Conservation (phyloP, 2,888 invertebrate species). For the Chirona hameri region DNA sequence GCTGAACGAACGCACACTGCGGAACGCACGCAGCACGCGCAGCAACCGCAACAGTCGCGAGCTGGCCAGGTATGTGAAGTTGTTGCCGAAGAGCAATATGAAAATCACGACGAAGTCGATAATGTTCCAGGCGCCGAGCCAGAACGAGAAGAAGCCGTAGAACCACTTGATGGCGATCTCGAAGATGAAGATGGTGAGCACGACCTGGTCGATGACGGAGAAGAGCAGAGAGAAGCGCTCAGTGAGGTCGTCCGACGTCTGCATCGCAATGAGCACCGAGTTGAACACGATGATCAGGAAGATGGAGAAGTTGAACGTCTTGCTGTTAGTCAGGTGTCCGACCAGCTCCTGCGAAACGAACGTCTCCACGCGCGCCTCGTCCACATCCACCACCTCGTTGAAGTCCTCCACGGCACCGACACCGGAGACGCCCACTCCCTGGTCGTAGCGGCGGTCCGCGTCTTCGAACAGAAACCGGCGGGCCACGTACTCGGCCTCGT, state of each 20-base stretch:
- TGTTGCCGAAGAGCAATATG: constrained; percentile 40
- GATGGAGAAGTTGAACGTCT: constrained; percentile 40
- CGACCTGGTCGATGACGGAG: constrained; percentile 42
- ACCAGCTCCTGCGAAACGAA: constrained; percentile 12
- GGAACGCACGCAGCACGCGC: constrained; percentile 42
- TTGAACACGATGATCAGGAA: constrained; percentile 43
- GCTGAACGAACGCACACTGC: constrained; percentile 41
- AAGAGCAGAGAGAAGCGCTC: constrained; percentile 39
- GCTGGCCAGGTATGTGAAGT: constrained; percentile 38
- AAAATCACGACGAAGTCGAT: constrained; percentile 43
- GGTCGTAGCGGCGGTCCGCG: constrained; percentile 8
- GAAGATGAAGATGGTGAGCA: constrained; percentile 43
- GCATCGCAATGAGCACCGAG: constrained; percentile 43
- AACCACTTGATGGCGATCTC: constrained; percentile 45
- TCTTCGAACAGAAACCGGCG: not conserved
- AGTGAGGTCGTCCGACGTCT: constrained; percentile 40
- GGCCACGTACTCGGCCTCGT: not conserved
- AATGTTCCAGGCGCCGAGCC: constrained; percentile 45
- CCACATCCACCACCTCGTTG: constrained; percentile 13
- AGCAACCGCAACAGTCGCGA: constrained; percentile 40
- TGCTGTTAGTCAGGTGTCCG: constrained; percentile 13
- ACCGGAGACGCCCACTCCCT: not conserved
- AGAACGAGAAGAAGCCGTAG: constrained; percentile 44
- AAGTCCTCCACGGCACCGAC: not conserved
- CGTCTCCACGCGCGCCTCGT: constrained; percentile 1